Percentiles rank a stretch among this genome's conserved stretches.
These are phyloP conservation scores for Cryptocheilus praepositus DNA, from an alignment of 2,888 invertebrate genomes.

Conservation along the genomic window DNA sequence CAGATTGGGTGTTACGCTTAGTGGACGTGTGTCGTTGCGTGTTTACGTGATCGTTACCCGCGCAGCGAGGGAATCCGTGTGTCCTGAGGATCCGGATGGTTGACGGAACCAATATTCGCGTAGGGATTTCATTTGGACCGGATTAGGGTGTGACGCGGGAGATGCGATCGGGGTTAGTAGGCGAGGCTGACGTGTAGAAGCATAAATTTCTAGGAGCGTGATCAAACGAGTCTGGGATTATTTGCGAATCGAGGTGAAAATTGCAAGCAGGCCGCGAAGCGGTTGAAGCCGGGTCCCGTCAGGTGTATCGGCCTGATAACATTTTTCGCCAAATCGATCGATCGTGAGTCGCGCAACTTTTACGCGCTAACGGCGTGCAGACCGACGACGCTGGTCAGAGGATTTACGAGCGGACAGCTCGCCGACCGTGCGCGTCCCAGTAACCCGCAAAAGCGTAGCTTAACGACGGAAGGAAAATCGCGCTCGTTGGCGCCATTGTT, in stretches of 20 bases:
- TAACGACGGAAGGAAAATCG: slow-evolving; percentile 33
- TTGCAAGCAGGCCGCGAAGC: neutral
- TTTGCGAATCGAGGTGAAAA: neutral
- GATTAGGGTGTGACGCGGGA: no score
- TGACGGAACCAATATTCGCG: no score
- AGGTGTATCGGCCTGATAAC: neutral
- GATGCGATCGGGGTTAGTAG: no score
- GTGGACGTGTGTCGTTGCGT: no score
- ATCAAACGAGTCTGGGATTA: no score
- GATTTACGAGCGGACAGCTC: slow-evolving; percentile 31
- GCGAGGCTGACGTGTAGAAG: no score
- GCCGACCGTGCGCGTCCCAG: slow-evolving; percentile 33
- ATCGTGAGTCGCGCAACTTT: slow-evolving; percentile 32
- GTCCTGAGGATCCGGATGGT: no score
- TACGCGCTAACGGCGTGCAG: slow-evolving; percentile 21
- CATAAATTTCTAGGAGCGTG: no score
- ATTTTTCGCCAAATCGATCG: slow-evolving; percentile 36
- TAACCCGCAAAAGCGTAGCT: slow-evolving; percentile 39
- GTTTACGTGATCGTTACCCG: no score
- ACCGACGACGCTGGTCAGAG: slow-evolving; percentile 31
- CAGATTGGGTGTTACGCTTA: no score
- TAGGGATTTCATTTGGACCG: no score
- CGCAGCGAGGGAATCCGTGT: no score
- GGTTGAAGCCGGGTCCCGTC: slow-evolving; percentile 4
- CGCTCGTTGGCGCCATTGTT: slow-evolving; percentile 37